A percentile compares a stretch with the other conserved stretches of the same genome.
These are phyloP conservation scores for Pantherophis vulpinus DNA, from an alignment of 2,797 vertebrate genomes.

Conservation along the genomic window DNA sequence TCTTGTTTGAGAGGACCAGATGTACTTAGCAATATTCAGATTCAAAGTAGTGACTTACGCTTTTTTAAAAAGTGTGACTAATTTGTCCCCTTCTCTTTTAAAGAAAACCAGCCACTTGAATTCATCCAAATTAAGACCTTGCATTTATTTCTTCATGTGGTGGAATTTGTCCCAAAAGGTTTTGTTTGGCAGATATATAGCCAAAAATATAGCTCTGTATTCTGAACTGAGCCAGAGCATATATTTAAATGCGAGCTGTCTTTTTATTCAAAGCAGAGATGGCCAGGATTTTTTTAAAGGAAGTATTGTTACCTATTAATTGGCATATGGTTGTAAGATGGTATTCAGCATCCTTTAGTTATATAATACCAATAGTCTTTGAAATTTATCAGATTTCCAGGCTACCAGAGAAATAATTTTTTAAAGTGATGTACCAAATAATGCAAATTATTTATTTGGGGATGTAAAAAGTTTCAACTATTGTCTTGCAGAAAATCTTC, in stretches of 20 bases:
- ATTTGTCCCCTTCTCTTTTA: neutral
- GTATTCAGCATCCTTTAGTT: neutral
- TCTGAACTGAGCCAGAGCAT: neutral
- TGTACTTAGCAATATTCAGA: neutral
- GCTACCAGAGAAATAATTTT: neutral
- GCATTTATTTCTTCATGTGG: neutral
- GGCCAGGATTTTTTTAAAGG: neutral
- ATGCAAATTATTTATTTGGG: neutral
- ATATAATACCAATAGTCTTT: neutral
- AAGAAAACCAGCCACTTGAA: neutral
- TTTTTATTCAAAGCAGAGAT: neutral
- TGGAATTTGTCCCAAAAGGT: neutral
- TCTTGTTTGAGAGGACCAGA: neutral
- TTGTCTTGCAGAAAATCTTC: neutral
- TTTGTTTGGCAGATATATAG: neutral
- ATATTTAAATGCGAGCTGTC: neutral
- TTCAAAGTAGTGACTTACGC: neutral
- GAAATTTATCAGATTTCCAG: neutral
- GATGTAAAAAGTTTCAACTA: neutral
- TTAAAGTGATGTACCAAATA: neutral
- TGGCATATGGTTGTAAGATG: neutral
- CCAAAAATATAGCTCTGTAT: neutral
- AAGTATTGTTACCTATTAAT: neutral
- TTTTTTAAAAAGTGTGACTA: neutral
- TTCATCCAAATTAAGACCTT: neutral